Percentiles rank a stretch among this genome's conserved stretches.
Evolutionary conservation across 2,797 vertebrate genomes (phyloP).

Genomic region (Dryobates pubescens): DNA sequence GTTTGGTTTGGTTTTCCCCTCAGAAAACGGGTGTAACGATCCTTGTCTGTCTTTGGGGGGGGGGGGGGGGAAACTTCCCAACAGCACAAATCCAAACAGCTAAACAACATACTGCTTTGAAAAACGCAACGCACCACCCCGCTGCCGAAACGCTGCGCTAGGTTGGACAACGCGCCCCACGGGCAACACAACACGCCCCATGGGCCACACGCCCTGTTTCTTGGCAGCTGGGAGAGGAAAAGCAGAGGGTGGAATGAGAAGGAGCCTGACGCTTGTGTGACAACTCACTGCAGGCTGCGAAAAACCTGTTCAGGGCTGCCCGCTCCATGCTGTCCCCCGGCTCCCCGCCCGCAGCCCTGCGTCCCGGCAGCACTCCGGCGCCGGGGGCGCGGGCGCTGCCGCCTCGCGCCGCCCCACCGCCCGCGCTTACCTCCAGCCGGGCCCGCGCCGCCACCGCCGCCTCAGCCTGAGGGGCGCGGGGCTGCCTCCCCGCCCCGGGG

Average conservation of each 20-base stretch:
- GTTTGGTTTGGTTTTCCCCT: no score
- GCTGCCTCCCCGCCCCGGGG: neutral
- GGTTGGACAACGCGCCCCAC: neutral
- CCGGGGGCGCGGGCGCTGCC: neutral
- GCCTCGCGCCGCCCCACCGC: neutral
- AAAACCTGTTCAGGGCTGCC: fast-evolving
- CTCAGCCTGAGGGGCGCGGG: no score
- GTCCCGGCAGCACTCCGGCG: neutral
- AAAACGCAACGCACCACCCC: fast-evolving
- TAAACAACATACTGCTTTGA: neutral
- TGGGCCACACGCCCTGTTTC: neutral
- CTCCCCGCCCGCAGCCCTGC: no score
- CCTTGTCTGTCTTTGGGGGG: neutral
- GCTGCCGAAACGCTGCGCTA: neutral
- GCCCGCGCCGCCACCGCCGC: no score
- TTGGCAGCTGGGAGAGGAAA: neutral
- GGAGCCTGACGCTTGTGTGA: fast-evolving
- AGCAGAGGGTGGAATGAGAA: neutral
- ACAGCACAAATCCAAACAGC: no score
- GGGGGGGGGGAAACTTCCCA: neutral
- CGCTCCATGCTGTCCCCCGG: neutral
- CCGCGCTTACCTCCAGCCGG: neutral
- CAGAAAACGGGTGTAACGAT: fast-evolving
- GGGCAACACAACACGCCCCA: no score
- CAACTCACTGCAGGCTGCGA: fast-evolving